Base-by-base conservation (phyloP, 1,140 invertebrate genomes). In the Halyomorpha halys region DNA sequence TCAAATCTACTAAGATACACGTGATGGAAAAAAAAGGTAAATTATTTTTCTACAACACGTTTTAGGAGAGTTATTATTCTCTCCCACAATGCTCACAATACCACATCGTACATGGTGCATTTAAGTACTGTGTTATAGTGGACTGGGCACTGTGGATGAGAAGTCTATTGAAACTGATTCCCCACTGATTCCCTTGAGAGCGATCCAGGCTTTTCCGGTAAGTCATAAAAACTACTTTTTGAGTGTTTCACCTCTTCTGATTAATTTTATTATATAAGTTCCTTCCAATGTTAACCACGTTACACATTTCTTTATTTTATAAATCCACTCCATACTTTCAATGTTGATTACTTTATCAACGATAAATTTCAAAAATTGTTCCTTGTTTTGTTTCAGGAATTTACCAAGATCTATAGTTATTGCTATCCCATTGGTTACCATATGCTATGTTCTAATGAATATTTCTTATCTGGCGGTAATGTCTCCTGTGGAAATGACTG, bases 391-490 rank as follows among this genome's bases (percentile, higher is more conserved):
- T 68, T 66, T 30, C 75, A 93, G 90, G 74, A 98, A 98, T 76
- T 81, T 98, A 56, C 96, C 96, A 8, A 82, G 90, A 61, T 93
- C 95, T 23, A 98, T 98, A 65, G 89, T 94, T 73, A 95, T 98
- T 71, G 97, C 94, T 0, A 95, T 97, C 73, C 92, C 94, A 16
- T 77, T 98, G 69, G 94, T 97, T 19, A 99, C 95, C 0, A 74
- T 95, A 14, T 96, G 96, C 73, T 99, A 99, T 76, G 86, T 93
- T 6, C 78, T 98, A 51, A 91, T 97, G 70, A 99, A 98, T 75
- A 81, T 99, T 62, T 94, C 96, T 11, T 98, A 99, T 75, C 79
- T 98, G 74, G 91, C 96, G 4, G 95, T 94, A 21, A 94, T 99
- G 84, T 94, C 92, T 59, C 87, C 90, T 0, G 82, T 84, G 65